A percentile compares a stretch with the other conserved stretches of the same genome.
These are phyloP conservation scores for Pseudopipra pipra DNA, from an alignment of 2,113 vertebrate species.

Conservation along the genomic window DNA sequence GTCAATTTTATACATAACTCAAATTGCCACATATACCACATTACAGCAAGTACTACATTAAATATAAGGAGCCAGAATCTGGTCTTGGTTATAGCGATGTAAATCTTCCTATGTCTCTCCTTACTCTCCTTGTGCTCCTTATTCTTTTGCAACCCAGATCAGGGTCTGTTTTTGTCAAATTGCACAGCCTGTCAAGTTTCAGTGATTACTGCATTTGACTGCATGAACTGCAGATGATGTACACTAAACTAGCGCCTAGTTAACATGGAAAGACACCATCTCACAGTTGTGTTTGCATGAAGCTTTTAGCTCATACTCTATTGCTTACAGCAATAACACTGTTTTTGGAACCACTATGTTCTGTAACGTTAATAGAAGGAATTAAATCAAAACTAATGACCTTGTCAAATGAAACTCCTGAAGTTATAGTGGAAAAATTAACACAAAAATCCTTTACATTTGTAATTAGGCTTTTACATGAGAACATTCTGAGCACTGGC, in stretches of 20 bases:
- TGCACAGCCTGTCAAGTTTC: not conserved
- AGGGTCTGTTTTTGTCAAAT: not conserved
- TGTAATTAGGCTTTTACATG: not conserved
- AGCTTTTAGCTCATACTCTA: not conserved
- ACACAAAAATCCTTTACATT: not conserved
- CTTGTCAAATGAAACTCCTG: not conserved
- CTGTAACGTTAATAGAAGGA: not conserved
- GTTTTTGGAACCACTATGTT: not conserved
- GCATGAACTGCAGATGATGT: not conserved
- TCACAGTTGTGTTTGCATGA: not conserved
- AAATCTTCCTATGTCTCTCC: not conserved
- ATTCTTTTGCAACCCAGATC: not conserved
- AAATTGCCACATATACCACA: not conserved
- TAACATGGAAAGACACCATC: not conserved
- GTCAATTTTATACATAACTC: conserved; percentile 7
- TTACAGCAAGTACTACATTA: conserved; percentile 4
- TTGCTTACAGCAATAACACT: conserved; percentile 18
- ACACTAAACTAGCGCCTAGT: not conserved
- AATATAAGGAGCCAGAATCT: not conserved
- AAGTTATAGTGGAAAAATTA: not conserved
- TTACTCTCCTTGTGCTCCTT: not conserved
- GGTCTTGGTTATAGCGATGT: not conserved
- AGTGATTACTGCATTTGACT: not conserved
- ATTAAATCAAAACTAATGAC: conserved; percentile 7
- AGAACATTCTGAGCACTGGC: not conserved